A percentile compares a stretch with the other conserved stretches of the same genome.
Conservation (phyloP, 2,888 invertebrate genomes). For the Euplagia quadripunctaria region DNA sequence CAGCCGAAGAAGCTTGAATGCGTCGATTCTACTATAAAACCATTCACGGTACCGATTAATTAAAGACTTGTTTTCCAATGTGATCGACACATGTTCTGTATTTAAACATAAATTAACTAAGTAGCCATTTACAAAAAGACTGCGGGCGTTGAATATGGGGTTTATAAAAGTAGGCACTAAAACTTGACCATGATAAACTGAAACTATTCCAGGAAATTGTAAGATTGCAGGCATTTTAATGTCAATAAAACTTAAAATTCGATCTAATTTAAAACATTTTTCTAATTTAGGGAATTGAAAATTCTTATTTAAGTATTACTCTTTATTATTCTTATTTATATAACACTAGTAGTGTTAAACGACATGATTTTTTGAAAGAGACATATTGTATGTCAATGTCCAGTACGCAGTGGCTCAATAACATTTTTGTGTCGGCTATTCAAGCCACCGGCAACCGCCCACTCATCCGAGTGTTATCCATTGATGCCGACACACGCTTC, state of each 20-base stretch:
- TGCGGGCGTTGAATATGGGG: background rate
- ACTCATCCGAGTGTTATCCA: slow-evolving; percentile 47
- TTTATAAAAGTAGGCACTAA: background rate
- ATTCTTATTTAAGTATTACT: slow-evolving; percentile 12
- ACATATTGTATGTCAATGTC: slow-evolving; percentile 21
- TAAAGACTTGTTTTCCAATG: slow-evolving; percentile 41
- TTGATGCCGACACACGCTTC: slow-evolving; percentile 38
- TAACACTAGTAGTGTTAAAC: slow-evolving; percentile 5
- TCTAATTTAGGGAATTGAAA: background rate
- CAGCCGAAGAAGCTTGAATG: slow-evolving; percentile 14
- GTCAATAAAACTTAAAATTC: slow-evolving; percentile 1
- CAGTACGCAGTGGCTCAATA: slow-evolving; percentile 44
- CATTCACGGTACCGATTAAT: slow-evolving; percentile 42
- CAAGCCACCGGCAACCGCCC: slow-evolving; percentile 43
- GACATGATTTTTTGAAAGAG: slow-evolving; percentile 13
- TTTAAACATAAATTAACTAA: background rate
- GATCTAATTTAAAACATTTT: background rate
- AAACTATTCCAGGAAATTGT: too few relatives aligned
- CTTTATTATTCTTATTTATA: too few relatives aligned
- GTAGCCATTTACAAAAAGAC: background rate
- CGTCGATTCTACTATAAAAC: slow-evolving; percentile 32
- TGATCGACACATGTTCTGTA: slow-evolving; percentile 39
- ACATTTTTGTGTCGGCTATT: slow-evolving; percentile 56
- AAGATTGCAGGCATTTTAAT: background rate
- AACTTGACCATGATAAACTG: background rate